Conservation (phyloP, 1,140 invertebrate species). For the Caerostris darwini region DNA sequence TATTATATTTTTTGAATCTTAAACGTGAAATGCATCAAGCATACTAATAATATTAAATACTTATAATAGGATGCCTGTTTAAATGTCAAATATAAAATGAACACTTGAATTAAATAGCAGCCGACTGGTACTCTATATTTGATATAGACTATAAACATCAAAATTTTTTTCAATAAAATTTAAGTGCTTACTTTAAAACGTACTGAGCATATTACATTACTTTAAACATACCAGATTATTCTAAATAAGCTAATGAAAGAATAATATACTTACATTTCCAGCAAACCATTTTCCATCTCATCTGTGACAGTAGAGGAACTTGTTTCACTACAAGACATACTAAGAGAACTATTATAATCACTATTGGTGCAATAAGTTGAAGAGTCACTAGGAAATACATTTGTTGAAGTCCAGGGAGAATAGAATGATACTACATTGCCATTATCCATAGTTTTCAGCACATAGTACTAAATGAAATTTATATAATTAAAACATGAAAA, state of each 20-base stretch:
- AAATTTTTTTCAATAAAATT: not conserved
- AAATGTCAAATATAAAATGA: too few relatives aligned
- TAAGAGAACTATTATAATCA: slow-evolving; percentile 57
- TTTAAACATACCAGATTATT: too few relatives aligned
- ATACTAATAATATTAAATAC: too few relatives aligned
- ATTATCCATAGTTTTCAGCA: slow-evolving; percentile 31
- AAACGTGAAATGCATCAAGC: too few relatives aligned
- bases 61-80: too few relatives aligned
- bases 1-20: too few relatives aligned
- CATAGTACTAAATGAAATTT: slow-evolving; percentile 71
- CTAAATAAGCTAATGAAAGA: not conserved
- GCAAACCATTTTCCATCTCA: slow-evolving; percentile 11
- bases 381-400: slow-evolving; percentile 80
- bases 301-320: not conserved
- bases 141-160: not conserved
- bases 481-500: not conserved
- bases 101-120: too few relatives aligned
- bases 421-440: slow-evolving; percentile 80
- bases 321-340: not conserved
- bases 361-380: slow-evolving; percentile 73
- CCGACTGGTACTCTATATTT: too few relatives aligned
- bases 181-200: too few relatives aligned
- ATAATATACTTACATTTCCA: slow-evolving; percentile 10
- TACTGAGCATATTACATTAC: too few relatives aligned
- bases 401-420: slow-evolving; percentile 81